Conservation (phyloP, 2,113 vertebrate genomes). For the Rhea americana region DNA sequence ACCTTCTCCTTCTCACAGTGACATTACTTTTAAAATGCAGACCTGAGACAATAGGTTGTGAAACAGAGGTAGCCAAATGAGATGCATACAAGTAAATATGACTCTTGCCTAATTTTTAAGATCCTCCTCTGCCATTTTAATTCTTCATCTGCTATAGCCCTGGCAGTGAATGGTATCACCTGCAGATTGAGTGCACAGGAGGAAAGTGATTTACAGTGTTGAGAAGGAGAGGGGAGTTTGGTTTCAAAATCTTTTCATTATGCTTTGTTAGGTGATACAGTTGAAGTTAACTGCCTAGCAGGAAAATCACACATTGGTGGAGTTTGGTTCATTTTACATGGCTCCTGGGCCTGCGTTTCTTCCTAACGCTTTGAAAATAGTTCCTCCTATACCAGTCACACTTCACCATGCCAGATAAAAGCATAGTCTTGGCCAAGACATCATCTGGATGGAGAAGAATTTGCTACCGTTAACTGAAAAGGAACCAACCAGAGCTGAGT, state of each 20-base stretch:
- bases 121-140: neutral
- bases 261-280: fast-evolving
- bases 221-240: neutral
- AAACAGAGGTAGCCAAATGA: neutral
- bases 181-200: neutral
- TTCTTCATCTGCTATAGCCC: neutral
- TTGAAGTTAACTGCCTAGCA: neutral
- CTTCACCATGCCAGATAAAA: neutral
- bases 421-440: neutral
- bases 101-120: neutral
- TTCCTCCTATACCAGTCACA: neutral
- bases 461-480: fast-evolving
- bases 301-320: neutral
- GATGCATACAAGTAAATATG: neutral
- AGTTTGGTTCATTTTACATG: neutral
- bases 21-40: fast-evolving
- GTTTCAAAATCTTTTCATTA: neutral
- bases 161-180: fast-evolving
- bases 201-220: neutral
- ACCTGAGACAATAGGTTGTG: neutral
- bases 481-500: neutral
- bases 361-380: neutral
- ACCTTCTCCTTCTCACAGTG: too few species aligned
- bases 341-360: neutral
- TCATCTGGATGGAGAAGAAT: neutral